Evolutionary conservation across 2,113 vertebrate species (phyloP), one percentile per base, ranked within the genome.

Genomic region (Eptesicus fuscus): DNA sequence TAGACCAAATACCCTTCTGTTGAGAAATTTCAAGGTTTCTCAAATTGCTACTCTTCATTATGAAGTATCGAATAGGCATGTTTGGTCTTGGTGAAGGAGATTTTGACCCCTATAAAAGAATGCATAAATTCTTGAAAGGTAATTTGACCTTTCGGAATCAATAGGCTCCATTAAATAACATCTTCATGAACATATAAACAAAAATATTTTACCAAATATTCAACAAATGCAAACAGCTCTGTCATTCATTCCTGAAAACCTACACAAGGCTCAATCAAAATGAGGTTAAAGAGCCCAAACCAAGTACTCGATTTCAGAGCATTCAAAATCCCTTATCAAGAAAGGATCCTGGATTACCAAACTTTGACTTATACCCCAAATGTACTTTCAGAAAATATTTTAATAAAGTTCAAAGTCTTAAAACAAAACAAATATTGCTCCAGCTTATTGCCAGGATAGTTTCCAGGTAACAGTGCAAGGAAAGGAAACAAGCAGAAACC

Each of bases 1-100:
- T 99, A 90, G 99, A 99, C 99, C 99, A 99, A 98, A 99, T 98
- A 1, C 99, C 99, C 77, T 98, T 99, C 98, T 99, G 98, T 59
- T 99, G 99, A 91, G 99, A 99, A 95, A 99, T 99, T 51, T 99
- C 99, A 40, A 99, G 98, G 93, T 99, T 99, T 93, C 99, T 98
- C 78, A 98, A 9, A 90, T 98, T 99, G 97, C 98, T 99, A 95
- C 99, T 99, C 98, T 99, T 99, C 99, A 99, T 99, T 97, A 99
- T 98, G 67, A 99, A 99, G 98, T 99, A 99, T 30, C 99, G 98
- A 93, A 99, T 88, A 2, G 98, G 98, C 44, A 95, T 88, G 82
- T 97, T 97, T 92, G 96, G 96, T 96, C 98, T 98, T 56, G 98
- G 97, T 59, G 98, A 99, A 69, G 97, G 93, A 1, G 98, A 98